Conservation (phyloP, 2,113 vertebrate genomes). For the Mobula birostris region DNA sequence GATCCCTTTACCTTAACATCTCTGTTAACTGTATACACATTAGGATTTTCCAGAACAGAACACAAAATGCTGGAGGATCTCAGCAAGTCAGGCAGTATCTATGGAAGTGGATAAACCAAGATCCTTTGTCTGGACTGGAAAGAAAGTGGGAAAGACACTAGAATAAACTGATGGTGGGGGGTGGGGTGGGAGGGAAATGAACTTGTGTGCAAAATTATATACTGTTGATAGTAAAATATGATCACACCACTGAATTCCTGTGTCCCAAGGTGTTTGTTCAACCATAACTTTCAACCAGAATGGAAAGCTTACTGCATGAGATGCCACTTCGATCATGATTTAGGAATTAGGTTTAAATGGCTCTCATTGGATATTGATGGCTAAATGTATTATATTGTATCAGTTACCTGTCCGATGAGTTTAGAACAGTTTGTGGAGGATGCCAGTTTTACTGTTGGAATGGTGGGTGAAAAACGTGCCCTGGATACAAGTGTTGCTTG, state of each 20-base stretch:
- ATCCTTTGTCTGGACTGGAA: too few species aligned
- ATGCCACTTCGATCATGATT: slow-evolving; percentile 21
- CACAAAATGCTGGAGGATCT: too few species aligned
- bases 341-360: slow-evolving; percentile 5
- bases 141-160: too few species aligned
- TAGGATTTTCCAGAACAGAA: too few species aligned
- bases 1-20: background rate
- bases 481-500: too few species aligned
- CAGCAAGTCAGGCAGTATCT: too few species aligned
- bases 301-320: slow-evolving; percentile 7
- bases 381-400: background rate
- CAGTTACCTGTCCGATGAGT: background rate
- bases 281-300: background rate
- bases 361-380: background rate
- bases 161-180: too few species aligned
- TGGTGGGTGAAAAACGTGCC: background rate
- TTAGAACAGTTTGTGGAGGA: too few species aligned
- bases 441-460: background rate
- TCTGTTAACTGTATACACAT: background rate
- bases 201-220: background rate
- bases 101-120: too few species aligned
- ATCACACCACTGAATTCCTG: background rate
- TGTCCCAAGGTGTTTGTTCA: slow-evolving; percentile 1
- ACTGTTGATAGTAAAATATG: background rate
- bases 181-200: background rate